Evolutionary conservation across 2,888 invertebrate genomes (phyloP).

Genomic region (Minunthozetes semirufus): DNA sequence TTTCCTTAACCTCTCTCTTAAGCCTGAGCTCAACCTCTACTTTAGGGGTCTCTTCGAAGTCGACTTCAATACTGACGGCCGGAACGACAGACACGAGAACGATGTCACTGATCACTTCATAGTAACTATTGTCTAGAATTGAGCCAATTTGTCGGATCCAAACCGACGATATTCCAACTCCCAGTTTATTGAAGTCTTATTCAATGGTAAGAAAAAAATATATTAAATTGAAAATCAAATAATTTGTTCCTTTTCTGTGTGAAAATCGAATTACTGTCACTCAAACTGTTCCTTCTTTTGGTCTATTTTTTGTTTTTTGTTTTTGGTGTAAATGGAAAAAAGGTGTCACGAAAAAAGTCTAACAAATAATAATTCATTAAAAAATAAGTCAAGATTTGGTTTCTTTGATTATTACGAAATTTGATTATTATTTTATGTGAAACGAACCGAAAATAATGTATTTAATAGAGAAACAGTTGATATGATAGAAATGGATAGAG

Average conservation of each 20-base stretch:
- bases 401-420: too few relatives aligned
- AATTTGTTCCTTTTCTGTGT: too few relatives aligned
- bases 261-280: too few relatives aligned
- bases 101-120: constrained; percentile 34
- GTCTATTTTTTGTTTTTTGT: too few relatives aligned
- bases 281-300: too few relatives aligned
- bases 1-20: background rate
- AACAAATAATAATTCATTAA: background rate
- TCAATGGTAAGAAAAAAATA: background rate
- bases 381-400: background rate
- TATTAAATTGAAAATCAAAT: background rate
- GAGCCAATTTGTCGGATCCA: constrained; percentile 32
- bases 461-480: constrained; percentile 5
- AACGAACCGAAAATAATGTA: background rate
- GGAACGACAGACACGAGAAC: constrained; percentile 36
- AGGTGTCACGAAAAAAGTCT: background rate
- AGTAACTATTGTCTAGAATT: constrained; percentile 18
- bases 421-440: constrained; percentile 25
- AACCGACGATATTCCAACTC: constrained; percentile 34
- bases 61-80: constrained; percentile 38
- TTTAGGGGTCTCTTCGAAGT: constrained; percentile 36
- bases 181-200: constrained; percentile 36
- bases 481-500: background rate
- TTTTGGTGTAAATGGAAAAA: background rate
- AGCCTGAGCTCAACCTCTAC: constrained; percentile 34